phyloP scores from a whole-genome alignment of 2,888 invertebrate genomes.

The Tillus elongatus region DNA sequence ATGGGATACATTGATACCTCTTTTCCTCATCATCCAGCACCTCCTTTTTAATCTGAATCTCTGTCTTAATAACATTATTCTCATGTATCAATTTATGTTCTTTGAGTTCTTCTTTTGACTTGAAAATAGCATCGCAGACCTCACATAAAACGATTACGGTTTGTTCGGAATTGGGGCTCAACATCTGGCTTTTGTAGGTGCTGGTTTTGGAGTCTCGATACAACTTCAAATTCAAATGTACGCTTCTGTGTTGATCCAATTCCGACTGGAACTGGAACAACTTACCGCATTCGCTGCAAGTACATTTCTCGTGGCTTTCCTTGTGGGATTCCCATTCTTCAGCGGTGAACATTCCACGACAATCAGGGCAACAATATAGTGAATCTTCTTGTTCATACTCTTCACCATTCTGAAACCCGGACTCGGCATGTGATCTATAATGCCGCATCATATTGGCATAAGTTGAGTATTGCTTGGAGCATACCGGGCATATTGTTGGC shows the following conservation, averaged over 20 bases:
- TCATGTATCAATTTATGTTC: slow-evolving; percentile 33
- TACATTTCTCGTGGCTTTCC: slow-evolving; percentile 48
- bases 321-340: slow-evolving; percentile 52
- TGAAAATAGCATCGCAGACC: slow-evolving; percentile 52
- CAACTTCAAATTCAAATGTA: slow-evolving; percentile 57
- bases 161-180: slow-evolving; percentile 42
- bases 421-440: slow-evolving; percentile 44
- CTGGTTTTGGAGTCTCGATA: slow-evolving; percentile 56
- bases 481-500: slow-evolving; percentile 44
- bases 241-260: slow-evolving; percentile 55
- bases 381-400: slow-evolving; percentile 47
- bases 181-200: slow-evolving; percentile 48
- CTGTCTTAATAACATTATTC: slow-evolving; percentile 6
- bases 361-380: slow-evolving; percentile 53
- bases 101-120: slow-evolving; percentile 38
- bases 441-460: slow-evolving; percentile 52
- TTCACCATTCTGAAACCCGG: slow-evolving; percentile 37
- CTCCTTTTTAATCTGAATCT: neutral
- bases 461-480: slow-evolving; percentile 48
- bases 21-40: slow-evolving; percentile 42
- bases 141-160: slow-evolving; percentile 46
- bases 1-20: slow-evolving; percentile 48
- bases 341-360: slow-evolving; percentile 49
- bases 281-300: slow-evolving; percentile 55
- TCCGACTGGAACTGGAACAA: slow-evolving; percentile 52